Evolutionary conservation across 2,113 vertebrate species (phyloP).

Genomic region (Enhydra lutris): DNA sequence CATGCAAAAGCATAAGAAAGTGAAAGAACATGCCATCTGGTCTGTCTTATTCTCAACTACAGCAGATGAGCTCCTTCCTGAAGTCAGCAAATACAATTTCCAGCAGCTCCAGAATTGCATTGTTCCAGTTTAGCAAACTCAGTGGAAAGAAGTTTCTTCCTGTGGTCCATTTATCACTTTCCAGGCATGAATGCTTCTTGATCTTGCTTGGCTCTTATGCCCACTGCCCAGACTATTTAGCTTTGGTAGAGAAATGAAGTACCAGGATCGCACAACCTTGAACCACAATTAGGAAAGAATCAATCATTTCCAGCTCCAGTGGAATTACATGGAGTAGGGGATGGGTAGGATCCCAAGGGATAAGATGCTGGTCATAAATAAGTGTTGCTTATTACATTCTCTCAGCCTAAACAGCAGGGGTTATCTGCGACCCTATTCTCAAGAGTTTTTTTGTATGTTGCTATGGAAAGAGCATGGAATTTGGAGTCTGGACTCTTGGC

Average conservation of each 20-base stretch:
- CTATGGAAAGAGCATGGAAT: background rate
- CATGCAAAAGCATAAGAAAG: slow-evolving; percentile 12
- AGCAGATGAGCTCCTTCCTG: background rate
- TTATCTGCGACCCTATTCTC: background rate
- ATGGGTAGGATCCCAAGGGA: background rate
- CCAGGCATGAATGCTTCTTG: background rate
- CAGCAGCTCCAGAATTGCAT: background rate
- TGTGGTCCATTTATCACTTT: background rate
- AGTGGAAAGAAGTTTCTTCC: background rate
- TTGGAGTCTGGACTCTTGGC: background rate
- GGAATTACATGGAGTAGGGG: background rate
- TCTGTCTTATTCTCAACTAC: background rate
- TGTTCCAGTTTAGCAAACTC: background rate
- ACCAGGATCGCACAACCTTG: background rate
- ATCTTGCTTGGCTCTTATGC: background rate
- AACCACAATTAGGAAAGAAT: background rate
- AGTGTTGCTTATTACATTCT: background rate
- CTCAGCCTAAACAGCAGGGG: background rate
- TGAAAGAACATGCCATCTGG: background rate
- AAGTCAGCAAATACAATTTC: background rate
- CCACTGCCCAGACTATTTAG: background rate
- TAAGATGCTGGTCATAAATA: slow-evolving; percentile 5
- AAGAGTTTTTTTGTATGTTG: background rate
- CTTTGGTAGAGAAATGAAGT: background rate
- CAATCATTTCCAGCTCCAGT: background rate